Conservation (phyloP, 2,888 invertebrate species). For the Pyrocoelia pectoralis region DNA sequence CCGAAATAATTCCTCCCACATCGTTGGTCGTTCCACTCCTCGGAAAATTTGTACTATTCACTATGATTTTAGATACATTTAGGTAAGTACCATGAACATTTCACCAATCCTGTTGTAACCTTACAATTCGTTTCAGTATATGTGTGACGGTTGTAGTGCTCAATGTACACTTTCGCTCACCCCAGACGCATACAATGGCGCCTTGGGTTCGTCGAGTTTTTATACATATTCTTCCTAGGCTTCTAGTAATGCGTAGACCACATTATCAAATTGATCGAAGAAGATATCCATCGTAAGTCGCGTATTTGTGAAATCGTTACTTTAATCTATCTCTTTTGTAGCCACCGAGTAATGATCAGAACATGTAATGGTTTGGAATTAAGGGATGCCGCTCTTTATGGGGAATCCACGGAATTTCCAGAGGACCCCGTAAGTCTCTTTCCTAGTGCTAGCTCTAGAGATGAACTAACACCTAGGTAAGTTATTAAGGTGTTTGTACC, state of each 20-base stretch:
- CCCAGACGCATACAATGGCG: conserved; percentile 97
- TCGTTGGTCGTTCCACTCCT: conserved; percentile 92
- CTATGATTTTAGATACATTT: conserved; percentile 95
- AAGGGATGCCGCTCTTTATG: conserved; percentile 62
- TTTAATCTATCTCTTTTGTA: conserved; percentile 30
- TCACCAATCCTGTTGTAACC: no score
- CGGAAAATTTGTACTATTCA: conserved; percentile 94
- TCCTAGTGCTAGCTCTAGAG: conserved; percentile 65
- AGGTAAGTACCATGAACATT: no score
- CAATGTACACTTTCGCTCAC: conserved; percentile 97
- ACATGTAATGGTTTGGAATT: conserved; percentile 81
- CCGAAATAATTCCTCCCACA: conserved; percentile 90
- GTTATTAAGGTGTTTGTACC: conserved; percentile 8
- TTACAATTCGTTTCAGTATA: conserved; percentile 50
- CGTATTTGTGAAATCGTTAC: no score
- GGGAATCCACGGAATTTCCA: conserved; percentile 53
- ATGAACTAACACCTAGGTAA: conserved; percentile 66
- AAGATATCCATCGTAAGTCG: conserved; percentile 54
- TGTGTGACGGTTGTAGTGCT: conserved; percentile 82
- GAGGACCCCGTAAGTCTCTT: conserved; percentile 63
- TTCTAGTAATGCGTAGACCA: conserved; percentile 91
- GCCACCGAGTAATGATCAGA: conserved; percentile 73
- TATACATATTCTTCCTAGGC: conserved; percentile 93
- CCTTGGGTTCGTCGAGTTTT: conserved; percentile 96
- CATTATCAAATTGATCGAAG: conserved; percentile 71